A percentile compares a stretch with the other conserved stretches of the same genome.
Evolutionary conservation across 2,888 invertebrate genomes (phyloP).

Genomic region (Barypeithes pellucidus): DNA sequence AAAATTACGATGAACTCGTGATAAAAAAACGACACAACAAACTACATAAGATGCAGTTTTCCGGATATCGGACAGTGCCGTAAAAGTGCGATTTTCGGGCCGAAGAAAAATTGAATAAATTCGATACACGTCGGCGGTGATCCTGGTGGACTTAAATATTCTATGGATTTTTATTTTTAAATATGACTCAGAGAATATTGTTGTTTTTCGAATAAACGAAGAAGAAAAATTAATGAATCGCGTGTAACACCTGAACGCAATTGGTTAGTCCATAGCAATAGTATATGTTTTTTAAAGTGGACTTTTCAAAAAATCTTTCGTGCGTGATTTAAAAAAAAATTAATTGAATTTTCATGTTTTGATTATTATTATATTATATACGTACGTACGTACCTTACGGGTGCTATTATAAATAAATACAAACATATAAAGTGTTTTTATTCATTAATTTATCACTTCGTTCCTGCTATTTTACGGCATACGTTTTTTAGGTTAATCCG

Average conservation of each 20-base stretch:
- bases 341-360: conserved; percentile 5
- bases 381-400: no score
- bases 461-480: not conserved
- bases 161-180: conserved; percentile 52
- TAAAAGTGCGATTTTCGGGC: not conserved
- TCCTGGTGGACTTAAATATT: conserved; percentile 28
- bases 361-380: not conserved
- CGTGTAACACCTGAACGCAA: conserved; percentile 37
- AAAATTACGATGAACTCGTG: conserved; percentile 13
- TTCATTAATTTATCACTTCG: not conserved
- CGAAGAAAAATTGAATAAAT: conserved; percentile 12
- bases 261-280: conserved; percentile 33
- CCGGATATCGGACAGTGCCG: not conserved
- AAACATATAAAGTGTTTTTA: no score
- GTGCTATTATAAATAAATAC: no score
- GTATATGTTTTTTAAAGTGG: conserved; percentile 22
- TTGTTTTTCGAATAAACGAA: conserved; percentile 43
- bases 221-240: conserved; percentile 41
- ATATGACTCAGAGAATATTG: conserved; percentile 50
- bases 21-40: not conserved
- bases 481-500: not conserved
- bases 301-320: not conserved
- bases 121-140: not conserved
- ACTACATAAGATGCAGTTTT: not conserved
- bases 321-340: not conserved